phyloP scores from a whole-genome alignment of 2,888 invertebrate genomes.

The Amphipoea lucens region DNA sequence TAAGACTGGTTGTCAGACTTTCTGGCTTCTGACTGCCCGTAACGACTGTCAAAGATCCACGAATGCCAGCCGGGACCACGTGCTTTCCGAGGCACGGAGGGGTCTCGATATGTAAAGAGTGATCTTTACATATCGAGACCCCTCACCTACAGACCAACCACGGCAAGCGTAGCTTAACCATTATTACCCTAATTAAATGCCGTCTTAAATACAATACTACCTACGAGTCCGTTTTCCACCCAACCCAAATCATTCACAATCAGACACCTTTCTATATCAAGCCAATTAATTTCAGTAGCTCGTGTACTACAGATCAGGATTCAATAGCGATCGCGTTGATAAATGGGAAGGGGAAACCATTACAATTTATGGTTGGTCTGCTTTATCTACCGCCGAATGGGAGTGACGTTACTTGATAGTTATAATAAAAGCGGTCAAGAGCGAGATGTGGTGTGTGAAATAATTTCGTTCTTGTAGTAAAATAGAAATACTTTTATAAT shows the following conservation, averaged over 20 bases:
- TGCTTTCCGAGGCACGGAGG: too few species aligned
- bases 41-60: too few species aligned
- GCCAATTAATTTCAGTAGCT: slow-evolving; percentile 57
- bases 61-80: too few species aligned
- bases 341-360: slow-evolving; percentile 79
- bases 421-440: slow-evolving; percentile 65
- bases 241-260: slow-evolving; percentile 19
- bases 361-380: slow-evolving; percentile 82
- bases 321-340: slow-evolving; percentile 81
- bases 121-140: too few species aligned
- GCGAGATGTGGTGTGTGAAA: slow-evolving; percentile 24
- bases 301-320: slow-evolving; percentile 71
- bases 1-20: too few species aligned
- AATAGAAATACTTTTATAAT: not conserved
- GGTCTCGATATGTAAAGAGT: too few species aligned
- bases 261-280: slow-evolving; percentile 9
- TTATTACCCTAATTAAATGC: too few species aligned
- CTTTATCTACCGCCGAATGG: slow-evolving; percentile 74
- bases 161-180: too few species aligned
- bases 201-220: too few species aligned
- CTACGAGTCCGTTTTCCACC: not conserved
- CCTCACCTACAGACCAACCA: too few species aligned
- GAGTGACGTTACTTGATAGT: slow-evolving; percentile 74
- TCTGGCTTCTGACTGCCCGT: too few species aligned
- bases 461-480: not conserved